Conservation (phyloP, 2,888 invertebrate genomes). For the Stenodera caucasica region DNA sequence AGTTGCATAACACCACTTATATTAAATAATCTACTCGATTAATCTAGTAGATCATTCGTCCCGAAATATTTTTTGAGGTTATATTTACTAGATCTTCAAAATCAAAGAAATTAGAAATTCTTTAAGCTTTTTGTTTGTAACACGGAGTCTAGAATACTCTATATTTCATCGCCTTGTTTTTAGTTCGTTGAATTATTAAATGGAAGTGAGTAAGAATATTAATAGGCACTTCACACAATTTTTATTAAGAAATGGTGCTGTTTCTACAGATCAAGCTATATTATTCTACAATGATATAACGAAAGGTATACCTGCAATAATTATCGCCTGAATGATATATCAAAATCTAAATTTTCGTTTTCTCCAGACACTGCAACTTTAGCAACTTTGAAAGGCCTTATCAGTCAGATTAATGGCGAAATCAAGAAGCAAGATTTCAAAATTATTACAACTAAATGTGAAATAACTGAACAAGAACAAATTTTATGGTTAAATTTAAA, state of each 20-base stretch:
- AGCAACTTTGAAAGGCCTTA: constrained; percentile 36
- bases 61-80: too few relatives aligned
- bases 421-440: constrained; percentile 44
- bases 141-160: too few relatives aligned
- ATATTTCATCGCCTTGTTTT: too few relatives aligned
- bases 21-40: background rate
- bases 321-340: background rate
- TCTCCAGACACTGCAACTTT: constrained; percentile 22
- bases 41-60: too few relatives aligned
- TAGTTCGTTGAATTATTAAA: too few relatives aligned
- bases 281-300: constrained; percentile 33
- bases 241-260: constrained; percentile 43
- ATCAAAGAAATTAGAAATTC: too few relatives aligned
- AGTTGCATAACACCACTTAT: background rate
- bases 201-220: constrained; percentile 3
- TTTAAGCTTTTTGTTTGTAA: too few relatives aligned
- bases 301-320: constrained; percentile 31
- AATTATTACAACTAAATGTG: constrained; percentile 42
- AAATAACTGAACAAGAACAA: constrained; percentile 42
- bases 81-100: background rate
- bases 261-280: constrained; percentile 37
- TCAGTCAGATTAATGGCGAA: constrained; percentile 43
- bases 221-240: constrained; percentile 45
- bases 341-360: constrained; percentile 5
- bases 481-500: constrained; percentile 45